Base-by-base conservation (phyloP, 2,797 vertebrate species). In the Eutrigla gurnardus region DNA sequence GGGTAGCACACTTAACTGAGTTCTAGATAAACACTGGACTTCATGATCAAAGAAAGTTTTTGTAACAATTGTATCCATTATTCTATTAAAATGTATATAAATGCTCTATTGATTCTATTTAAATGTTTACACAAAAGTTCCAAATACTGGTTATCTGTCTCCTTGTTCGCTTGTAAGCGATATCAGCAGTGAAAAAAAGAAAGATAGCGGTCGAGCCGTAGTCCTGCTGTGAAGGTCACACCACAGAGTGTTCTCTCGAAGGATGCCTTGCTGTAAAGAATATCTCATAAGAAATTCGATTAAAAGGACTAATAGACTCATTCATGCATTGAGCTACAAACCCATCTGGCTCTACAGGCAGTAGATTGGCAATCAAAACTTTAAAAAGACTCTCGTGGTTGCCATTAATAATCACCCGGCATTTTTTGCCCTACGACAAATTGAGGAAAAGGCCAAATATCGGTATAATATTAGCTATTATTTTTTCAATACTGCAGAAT, bases 321-420 rank as follows among this genome's bases (percentile, higher is more conserved):
- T 75, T 84, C 71, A 55, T 74, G 68, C 75, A 69, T 47, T 50
- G 58, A 77, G 46, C 69, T 55, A 37, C 59, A 75, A 80, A 76
- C 62, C 73, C 68, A 79, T 78, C 54, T 71, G 18, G 52, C 78
- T 84, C 62, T 62, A 68, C 55, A 69, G 77, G 68, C 71, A 73
- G 50, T 55, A 72, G 54, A 86, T 77, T 85, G 73, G 67, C 70
- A 84, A 84, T 89, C 75, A 83, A 77, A 82, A 75, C 67, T 71
- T 87, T 70, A 32, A 89, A 85, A 81, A 81, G 47, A 70, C 70
- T 69, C 3, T 1, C 13, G 58, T 14, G 46, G 53, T 52, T 60
- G 18, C 32, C 9, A 40, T 40, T 65, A 61, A 73, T 64, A 45
- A 4, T 65, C 65, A 36, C 52, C 13, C 46, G 53, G 63, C 32